Evolutionary conservation across 2,888 invertebrate species (phyloP), one percentile per base, ranked within the genome.

Genomic region (Malthinus seriepunctatus): DNA sequence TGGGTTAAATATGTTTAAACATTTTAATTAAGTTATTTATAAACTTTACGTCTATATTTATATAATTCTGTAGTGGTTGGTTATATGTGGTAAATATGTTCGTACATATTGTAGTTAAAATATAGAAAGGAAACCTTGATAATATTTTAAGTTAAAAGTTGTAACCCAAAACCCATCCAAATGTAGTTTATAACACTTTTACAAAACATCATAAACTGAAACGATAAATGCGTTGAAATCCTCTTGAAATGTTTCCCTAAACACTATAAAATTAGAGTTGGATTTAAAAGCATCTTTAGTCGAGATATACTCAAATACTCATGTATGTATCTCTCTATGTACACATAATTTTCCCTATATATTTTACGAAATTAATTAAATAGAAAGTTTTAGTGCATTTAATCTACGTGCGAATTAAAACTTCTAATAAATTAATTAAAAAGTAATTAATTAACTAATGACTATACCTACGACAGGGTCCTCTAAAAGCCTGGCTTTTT

Each of bases 181-280:
- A 58, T 58, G 58, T 53, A 58, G 45, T 49, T 48, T 50, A 42
- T 33, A 45, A 38, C 58, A 58, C 44, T 53, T 58, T 58, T 58
- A 48, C 49, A 53, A 49, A 52, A 58, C 50, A 49, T 53, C 58
- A 48, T 58, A 58, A 58, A 58, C 52, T 49, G 49, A 37, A 52
- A 53, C 53, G 53, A 48, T 58, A 58, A 58, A 58, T 58, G 58
- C 50, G 58, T 58, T 49, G 53, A 52, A 58, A 53, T 58, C 48
- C 49, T 23, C 38, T 51, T 15, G 49, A 58, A 45, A 58, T 58
- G 49, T 31, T 31, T 12, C 38, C 49, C 14, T 23, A 42, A 52
- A 48, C 35, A 42, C 31, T 58, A 47, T 38, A 14, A 32, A 58
- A 58, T 52, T 58, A 48, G 31, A 52, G 48, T 31, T n/a, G 15